Evolutionary conservation across 2,888 invertebrate genomes (phyloP).

Genomic region (Lagria hirta): DNA sequence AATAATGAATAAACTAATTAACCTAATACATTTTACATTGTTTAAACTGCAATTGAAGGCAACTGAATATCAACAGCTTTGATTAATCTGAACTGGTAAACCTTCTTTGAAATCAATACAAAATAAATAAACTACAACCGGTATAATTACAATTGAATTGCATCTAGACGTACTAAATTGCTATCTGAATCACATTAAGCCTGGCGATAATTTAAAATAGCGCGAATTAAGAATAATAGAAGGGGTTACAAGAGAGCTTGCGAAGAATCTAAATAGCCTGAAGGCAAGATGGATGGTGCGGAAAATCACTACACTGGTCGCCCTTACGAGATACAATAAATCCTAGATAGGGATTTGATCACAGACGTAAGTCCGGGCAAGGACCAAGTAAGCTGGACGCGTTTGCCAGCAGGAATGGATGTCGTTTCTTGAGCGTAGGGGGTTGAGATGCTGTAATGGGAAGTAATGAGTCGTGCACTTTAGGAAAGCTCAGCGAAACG

Average conservation of each 20-base stretch:
- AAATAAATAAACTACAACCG: no score
- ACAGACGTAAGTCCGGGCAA: conserved; percentile 20
- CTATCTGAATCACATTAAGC: conserved; percentile 34
- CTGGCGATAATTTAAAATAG: conserved; percentile 38
- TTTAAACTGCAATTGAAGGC: no score
- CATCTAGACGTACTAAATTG: no score
- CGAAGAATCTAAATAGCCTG: conserved; percentile 42
- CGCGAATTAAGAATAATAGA: conserved; percentile 41
- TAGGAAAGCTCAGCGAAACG: conserved; percentile 25
- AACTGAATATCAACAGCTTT: no score
- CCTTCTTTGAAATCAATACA: no score
- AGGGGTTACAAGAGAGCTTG: conserved; percentile 19
- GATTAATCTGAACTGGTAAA: no score
- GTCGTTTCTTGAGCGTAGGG: conserved; percentile 32
- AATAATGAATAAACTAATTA: no score
- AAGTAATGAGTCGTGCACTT: conserved; percentile 40
- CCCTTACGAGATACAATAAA: conserved; percentile 47
- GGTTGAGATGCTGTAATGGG: conserved; percentile 36
- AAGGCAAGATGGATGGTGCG: conserved; percentile 45
- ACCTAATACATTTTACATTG: no score
- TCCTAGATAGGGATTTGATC: conserved; percentile 38
- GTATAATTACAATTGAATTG: no score
- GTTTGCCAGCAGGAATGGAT: conserved; percentile 25
- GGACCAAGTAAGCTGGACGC: conserved; percentile 19
- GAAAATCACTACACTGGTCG: conserved; percentile 49